Evolutionary conservation across 2,797 vertebrate species (phyloP).

Genomic region (Pseudochirops cupreus): DNA sequence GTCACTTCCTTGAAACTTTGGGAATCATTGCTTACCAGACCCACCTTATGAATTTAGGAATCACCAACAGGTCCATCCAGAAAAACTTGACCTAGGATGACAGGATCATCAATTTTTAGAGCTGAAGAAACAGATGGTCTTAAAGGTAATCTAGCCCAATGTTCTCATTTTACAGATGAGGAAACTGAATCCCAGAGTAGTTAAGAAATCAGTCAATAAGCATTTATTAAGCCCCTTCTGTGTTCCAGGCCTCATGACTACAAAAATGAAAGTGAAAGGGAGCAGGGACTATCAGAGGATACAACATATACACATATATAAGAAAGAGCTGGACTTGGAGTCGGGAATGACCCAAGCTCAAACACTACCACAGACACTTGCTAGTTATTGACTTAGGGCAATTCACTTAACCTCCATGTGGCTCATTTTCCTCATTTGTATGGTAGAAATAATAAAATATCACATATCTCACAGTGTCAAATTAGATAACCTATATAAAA

Average conservation of each 20-base stretch:
- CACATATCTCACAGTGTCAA: background rate
- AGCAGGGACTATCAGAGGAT: background rate
- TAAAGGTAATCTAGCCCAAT: background rate
- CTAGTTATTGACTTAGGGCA: background rate
- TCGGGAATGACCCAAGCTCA: background rate
- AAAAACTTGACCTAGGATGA: background rate
- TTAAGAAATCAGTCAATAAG: background rate
- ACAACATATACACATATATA: background rate
- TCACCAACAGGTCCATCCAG: constrained; percentile 7
- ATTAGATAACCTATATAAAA: background rate
- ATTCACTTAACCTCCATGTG: background rate
- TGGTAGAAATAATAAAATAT: background rate
- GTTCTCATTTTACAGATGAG: background rate
- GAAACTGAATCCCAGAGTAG: background rate
- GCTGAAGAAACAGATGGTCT: background rate
- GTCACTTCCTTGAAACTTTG: constrained; percentile 20
- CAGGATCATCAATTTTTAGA: background rate
- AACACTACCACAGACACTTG: background rate
- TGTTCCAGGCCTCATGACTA: background rate
- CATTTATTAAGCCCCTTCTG: background rate
- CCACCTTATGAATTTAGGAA: background rate
- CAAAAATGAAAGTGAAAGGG: background rate
- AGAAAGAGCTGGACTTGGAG: background rate
- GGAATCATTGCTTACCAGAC: constrained; percentile 19
- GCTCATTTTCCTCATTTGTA: background rate